Percentiles rank a stretch among this genome's conserved stretches.
Evolutionary conservation across 2,113 vertebrate genomes (phyloP).

Genomic region (Aythya baeri): DNA sequence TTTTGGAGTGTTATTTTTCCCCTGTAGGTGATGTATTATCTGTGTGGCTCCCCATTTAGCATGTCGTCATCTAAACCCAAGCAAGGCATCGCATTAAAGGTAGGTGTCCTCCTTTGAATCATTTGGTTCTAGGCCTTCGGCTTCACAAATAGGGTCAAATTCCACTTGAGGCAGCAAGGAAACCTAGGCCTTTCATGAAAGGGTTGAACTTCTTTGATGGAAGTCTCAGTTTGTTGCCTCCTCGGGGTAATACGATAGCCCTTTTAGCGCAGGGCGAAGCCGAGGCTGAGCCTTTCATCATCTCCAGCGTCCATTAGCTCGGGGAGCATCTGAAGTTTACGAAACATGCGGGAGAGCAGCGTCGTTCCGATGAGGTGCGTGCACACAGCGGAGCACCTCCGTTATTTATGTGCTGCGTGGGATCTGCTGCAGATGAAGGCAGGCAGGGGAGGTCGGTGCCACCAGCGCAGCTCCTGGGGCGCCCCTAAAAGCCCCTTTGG

Average conservation of each 20-base stretch:
- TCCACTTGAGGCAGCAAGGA: not conserved
- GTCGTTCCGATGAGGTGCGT: conserved; percentile 46
- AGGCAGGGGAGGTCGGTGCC: not conserved
- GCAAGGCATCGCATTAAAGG: not conserved
- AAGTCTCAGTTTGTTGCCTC: conserved; percentile 22
- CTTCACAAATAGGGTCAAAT: not conserved
- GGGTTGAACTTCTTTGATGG: conserved; percentile 10
- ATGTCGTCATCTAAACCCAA: not conserved
- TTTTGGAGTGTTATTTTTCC: not conserved
- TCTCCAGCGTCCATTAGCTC: conserved; percentile 12
- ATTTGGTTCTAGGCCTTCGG: not conserved
- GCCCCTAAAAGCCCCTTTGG: conserved; percentile 18
- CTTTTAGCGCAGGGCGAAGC: conserved; percentile 9
- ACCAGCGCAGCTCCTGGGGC: not conserved
- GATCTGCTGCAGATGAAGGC: conserved; percentile 6
- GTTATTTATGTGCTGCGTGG: conserved; percentile 59
- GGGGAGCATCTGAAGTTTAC: conserved; percentile 53
- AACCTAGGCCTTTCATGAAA: not conserved
- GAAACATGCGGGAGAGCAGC: not conserved
- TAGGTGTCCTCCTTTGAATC: not conserved
- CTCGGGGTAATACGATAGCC: conserved; percentile 9
- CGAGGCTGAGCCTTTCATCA: conserved; percentile 24
- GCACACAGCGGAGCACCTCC: not conserved
- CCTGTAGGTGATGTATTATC: not conserved
- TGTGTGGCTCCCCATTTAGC: not conserved